Evolutionary conservation across 2,113 vertebrate genomes (phyloP).

Genomic region (Albula glossodonta): DNA sequence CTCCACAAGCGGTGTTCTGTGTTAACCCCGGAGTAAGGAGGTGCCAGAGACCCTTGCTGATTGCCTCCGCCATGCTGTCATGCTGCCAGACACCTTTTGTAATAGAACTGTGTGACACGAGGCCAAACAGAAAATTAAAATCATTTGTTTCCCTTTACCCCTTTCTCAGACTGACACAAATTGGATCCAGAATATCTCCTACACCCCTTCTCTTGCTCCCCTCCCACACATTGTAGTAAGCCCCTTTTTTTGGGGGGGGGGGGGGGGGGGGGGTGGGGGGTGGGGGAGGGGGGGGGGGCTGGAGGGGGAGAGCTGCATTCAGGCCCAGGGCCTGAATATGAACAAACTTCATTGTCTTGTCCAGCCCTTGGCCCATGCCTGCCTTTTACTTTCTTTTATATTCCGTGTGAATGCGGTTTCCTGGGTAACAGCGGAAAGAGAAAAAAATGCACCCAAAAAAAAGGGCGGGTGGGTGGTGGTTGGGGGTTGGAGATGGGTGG

Average conservation of each 20-base stretch:
- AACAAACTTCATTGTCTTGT: conserved; percentile 82
- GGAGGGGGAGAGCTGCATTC: conserved; percentile 69
- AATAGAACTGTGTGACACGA: conserved; percentile 43
- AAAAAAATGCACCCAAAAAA: conserved; percentile 61
- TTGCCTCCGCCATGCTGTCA: conserved; percentile 38
- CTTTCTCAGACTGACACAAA: conserved; percentile 66
- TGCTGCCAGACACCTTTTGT: conserved; percentile 49
- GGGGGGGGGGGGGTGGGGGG: conserved; percentile 52
- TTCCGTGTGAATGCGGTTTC: conserved; percentile 78
- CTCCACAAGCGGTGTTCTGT: conserved; percentile 19
- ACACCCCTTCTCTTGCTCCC: conserved; percentile 38
- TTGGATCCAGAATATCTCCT: conserved; percentile 68
- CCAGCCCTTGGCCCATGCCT: conserved; percentile 66
- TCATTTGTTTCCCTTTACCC: conserved; percentile 57
- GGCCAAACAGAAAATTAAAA: conserved; percentile 63
- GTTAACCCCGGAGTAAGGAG: conserved; percentile 32
- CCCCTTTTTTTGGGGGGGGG: conserved; percentile 29
- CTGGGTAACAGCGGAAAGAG: conserved; percentile 67
- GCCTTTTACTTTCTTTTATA: conserved; percentile 76
- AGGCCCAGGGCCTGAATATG: conserved; percentile 73
- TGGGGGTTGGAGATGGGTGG: conserved; percentile 11
- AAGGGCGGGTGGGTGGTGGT: conserved; percentile 28
- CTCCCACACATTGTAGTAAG: conserved; percentile 56
- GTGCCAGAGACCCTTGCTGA: conserved; percentile 36
- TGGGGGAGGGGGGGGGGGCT: conserved; percentile 54